phyloP scores from a whole-genome alignment of 2,888 invertebrate species.

The Phengaris arion region DNA sequence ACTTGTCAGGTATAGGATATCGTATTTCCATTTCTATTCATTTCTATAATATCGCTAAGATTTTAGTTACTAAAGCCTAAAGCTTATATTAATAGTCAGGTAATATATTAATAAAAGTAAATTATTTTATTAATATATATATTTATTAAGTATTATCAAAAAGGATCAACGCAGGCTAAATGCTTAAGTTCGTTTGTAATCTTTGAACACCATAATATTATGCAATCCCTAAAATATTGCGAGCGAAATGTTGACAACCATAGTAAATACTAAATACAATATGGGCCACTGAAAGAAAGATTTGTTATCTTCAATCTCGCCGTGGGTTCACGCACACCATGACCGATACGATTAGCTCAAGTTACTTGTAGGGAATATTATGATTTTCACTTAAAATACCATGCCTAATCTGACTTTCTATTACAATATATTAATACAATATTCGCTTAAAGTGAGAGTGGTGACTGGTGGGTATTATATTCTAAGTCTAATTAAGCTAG shows the following conservation, averaged over 20 bases:
- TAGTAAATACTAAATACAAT: conserved; percentile 36
- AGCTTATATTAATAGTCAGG: not conserved
- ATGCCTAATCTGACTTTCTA: conserved; percentile 26
- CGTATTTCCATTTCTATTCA: not conserved
- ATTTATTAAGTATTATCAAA: too few species aligned
- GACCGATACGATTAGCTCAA: conserved; percentile 33
- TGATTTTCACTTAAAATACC: conserved; percentile 27
- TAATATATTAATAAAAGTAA: too few species aligned
- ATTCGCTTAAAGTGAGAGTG: conserved; percentile 21
- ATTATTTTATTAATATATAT: too few species aligned
- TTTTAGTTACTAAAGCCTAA: not conserved
- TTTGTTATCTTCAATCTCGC: conserved; percentile 37
- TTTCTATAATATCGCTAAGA: not conserved
- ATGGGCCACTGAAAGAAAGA: conserved; percentile 41
- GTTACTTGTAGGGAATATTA: conserved; percentile 26
- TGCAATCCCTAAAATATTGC: too few species aligned
- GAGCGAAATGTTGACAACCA: conserved; percentile 32
- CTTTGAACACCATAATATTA: too few species aligned
- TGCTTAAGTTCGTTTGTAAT: too few species aligned
- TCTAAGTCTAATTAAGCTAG: not conserved
- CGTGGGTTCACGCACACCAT: conserved; percentile 29
- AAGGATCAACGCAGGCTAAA: too few species aligned
- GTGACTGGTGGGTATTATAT: not conserved
- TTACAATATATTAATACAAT: conserved; percentile 16
- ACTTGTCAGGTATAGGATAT: not conserved